These are phyloP conservation scores for Sinosuthora webbiana DNA, from an alignment of 2,113 vertebrate species.

Conservation along the genomic window DNA sequence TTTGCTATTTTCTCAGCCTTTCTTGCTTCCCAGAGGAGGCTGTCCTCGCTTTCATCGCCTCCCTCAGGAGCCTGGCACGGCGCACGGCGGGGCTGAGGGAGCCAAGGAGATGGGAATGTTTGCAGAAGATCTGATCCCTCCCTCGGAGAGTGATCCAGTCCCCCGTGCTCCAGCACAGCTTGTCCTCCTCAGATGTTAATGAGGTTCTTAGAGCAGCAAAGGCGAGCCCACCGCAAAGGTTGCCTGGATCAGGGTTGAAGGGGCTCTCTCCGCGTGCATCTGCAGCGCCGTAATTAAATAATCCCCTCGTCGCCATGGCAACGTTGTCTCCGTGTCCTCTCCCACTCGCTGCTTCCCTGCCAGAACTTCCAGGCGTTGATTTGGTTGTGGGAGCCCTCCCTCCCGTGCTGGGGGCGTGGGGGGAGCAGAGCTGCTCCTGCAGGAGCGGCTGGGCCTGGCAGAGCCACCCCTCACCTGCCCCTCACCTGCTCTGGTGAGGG, in stretches of 20 bases:
- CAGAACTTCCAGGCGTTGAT: slow-evolving; percentile 17
- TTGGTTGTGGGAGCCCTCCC: background rate
- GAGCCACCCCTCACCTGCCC: background rate
- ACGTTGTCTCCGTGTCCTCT: slow-evolving; percentile 44
- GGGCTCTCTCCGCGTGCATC: background rate
- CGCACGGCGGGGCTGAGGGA: rapidly evolving
- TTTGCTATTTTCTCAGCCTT: background rate
- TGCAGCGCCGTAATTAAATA: slow-evolving; percentile 56
- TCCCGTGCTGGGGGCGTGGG: background rate
- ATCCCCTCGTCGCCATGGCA: slow-evolving; percentile 70
- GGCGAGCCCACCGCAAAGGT: background rate
- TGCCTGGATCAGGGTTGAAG: slow-evolving; percentile 2
- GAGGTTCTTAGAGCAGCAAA: background rate
- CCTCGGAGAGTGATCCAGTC: rapidly evolving
- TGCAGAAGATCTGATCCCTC: background rate
- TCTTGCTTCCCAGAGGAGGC: background rate
- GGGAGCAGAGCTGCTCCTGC: background rate
- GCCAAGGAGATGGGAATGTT: background rate
- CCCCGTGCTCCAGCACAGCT: background rate
- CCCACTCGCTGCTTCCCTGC: slow-evolving; percentile 47
- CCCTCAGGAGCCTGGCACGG: background rate
- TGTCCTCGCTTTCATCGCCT: background rate
- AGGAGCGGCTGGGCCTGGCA: background rate
- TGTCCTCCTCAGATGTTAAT: background rate
- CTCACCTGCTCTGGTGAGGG: background rate